These are phyloP conservation scores for Hemiscyllium ocellatum DNA, from an alignment of 2,113 vertebrate genomes.

Conservation along the genomic window DNA sequence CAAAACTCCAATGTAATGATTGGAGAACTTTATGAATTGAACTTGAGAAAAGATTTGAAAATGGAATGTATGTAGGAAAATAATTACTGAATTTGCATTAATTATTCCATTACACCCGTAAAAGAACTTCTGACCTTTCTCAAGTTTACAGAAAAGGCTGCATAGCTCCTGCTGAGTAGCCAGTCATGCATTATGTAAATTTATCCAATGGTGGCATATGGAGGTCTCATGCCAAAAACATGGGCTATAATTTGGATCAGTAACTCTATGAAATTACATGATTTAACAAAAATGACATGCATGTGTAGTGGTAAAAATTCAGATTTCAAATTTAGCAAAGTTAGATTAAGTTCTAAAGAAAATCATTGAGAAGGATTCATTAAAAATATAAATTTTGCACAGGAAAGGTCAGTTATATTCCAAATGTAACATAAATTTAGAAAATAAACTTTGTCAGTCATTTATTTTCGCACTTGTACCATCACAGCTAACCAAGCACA, in stretches of 20 bases:
- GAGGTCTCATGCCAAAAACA: not conserved
- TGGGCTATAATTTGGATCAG: not conserved
- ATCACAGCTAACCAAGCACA: not conserved
- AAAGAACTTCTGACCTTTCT: not conserved
- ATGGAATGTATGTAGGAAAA: not conserved
- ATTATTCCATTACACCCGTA: not conserved
- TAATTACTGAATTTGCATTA: not conserved
- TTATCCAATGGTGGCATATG: not conserved
- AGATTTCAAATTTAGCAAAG: not conserved
- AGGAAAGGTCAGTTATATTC: not conserved
- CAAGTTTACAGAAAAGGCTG: not conserved
- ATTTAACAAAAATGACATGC: not conserved
- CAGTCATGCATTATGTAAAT: not conserved
- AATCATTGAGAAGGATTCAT: not conserved
- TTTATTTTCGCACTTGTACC: not conserved
- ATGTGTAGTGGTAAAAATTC: not conserved
- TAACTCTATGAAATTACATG: not conserved
- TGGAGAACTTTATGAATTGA: not conserved
- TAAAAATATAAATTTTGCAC: not conserved
- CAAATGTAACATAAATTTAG: not conserved
- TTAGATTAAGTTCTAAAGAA: not conserved
- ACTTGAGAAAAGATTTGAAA: not conserved
- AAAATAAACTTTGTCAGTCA: not conserved
- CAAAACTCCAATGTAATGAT: not conserved
- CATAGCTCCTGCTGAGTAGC: not conserved